phyloP scores from a whole-genome alignment of 2,113 vertebrate species.

The Erythrocebus patas region DNA sequence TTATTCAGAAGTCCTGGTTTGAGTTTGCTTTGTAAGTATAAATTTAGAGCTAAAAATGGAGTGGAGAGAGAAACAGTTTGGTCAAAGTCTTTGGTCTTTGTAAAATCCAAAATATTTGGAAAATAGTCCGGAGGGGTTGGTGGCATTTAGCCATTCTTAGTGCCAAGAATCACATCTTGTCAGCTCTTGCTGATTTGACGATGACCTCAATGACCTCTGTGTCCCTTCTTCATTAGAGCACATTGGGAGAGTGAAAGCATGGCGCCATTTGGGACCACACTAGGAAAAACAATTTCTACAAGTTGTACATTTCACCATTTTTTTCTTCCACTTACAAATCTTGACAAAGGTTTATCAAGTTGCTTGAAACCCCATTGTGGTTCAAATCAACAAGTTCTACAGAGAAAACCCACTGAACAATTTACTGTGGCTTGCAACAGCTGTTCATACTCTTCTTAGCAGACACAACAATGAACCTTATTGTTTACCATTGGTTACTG shows the following conservation, averaged over 20 bases:
- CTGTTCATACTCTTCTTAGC: not conserved
- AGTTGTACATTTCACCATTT: not conserved
- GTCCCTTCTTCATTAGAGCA: not conserved
- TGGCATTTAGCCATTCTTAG: not conserved
- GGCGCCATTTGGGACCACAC: not conserved
- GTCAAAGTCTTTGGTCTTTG: constrained; percentile 6
- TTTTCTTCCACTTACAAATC: not conserved
- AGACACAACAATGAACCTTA: not conserved
- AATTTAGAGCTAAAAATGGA: not conserved
- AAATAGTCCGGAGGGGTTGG: not conserved
- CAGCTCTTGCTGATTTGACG: not conserved
- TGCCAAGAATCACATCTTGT: constrained; percentile 20
- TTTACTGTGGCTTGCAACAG: not conserved
- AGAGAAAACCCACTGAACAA: constrained; percentile 5
- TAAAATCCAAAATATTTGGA: constrained; percentile 17
- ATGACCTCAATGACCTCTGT: not conserved
- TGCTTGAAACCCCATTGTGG: not conserved
- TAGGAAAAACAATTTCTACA: not conserved
- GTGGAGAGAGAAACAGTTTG: not conserved
- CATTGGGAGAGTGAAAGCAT: not conserved
- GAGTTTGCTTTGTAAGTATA: not conserved
- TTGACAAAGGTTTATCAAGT: not conserved
- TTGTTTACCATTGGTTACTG: not conserved
- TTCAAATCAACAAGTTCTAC: not conserved
- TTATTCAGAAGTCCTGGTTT: not conserved